Percentiles rank a stretch among this genome's conserved stretches.
These are phyloP conservation scores for Parnassius mnemosyne DNA, from an alignment of 2,888 invertebrate genomes.

Conservation along the genomic window DNA sequence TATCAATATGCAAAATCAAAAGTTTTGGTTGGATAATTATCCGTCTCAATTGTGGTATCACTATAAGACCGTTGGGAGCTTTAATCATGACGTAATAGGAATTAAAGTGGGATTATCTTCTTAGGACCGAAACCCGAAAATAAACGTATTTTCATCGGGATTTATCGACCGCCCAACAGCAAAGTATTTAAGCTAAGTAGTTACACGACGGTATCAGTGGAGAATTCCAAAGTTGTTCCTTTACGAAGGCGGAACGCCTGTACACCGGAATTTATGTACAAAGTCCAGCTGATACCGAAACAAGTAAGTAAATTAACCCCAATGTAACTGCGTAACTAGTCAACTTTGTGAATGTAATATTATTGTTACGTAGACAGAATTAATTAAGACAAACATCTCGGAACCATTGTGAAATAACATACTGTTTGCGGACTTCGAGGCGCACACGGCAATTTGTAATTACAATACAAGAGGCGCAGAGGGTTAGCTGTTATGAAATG, in stretches of 20 bases:
- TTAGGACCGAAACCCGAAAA: conserved; percentile 12
- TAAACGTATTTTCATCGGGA: conserved; percentile 16
- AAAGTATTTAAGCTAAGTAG: conserved; percentile 22
- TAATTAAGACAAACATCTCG: conserved; percentile 33
- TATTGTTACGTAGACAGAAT: conserved; percentile 30
- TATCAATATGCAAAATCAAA: not conserved
- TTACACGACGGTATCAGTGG: conserved; percentile 16
- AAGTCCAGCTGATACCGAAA: conserved; percentile 20
- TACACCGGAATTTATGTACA: conserved; percentile 13
- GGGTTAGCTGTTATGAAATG: not conserved
- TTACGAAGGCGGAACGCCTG: conserved; percentile 4
- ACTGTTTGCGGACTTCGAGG: conserved; percentile 13
- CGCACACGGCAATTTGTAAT: conserved; percentile 9
- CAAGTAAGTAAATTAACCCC: conserved; percentile 27
- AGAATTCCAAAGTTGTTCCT: conserved; percentile 17
- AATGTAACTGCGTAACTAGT: conserved; percentile 20
- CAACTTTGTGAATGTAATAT: conserved; percentile 26
- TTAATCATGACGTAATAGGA: conserved; percentile 3
- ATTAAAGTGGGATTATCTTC: conserved; percentile 10
- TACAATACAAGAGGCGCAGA: conserved; percentile 1
- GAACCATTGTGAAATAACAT: conserved; percentile 15
- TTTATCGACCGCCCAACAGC: conserved; percentile 16
- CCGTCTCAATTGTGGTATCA: not conserved
- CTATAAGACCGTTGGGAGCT: not conserved
- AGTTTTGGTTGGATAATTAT: not conserved